phyloP scores from a whole-genome alignment of 2,113 vertebrate species.

The Aphyosemion australe region DNA sequence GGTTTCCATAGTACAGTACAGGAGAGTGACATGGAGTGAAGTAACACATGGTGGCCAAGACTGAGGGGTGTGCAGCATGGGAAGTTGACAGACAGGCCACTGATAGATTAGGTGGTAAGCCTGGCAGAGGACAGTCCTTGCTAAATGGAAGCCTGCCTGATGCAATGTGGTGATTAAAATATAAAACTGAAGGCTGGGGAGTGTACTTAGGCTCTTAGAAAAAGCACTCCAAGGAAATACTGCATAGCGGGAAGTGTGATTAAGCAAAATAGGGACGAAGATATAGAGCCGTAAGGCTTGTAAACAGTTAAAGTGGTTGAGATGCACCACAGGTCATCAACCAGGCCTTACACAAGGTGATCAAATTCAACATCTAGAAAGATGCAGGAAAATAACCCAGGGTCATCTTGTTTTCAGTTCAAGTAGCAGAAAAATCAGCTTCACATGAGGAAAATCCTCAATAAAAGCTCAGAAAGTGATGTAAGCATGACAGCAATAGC shows the following conservation, averaged over 20 bases:
- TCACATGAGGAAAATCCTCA: slow-evolving; percentile 19
- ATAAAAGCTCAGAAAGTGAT: slow-evolving; percentile 39
- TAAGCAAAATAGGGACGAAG: slow-evolving; percentile 21
- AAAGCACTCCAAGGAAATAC: slow-evolving; percentile 34
- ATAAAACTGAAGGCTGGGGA: slow-evolving; percentile 47
- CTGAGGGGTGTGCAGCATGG: slow-evolving; percentile 50
- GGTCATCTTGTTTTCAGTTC: slow-evolving; percentile 1
- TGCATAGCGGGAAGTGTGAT: neutral
- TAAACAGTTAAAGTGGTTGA: slow-evolving; percentile 12
- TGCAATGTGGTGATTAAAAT: slow-evolving; percentile 76
- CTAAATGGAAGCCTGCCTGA: slow-evolving; percentile 66
- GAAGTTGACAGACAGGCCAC: slow-evolving; percentile 60
- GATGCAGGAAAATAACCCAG: slow-evolving; percentile 17
- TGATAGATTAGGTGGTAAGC: slow-evolving; percentile 74
- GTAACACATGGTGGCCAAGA: slow-evolving; percentile 55
- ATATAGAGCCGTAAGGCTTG: slow-evolving; percentile 15
- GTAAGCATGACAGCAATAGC: slow-evolving; percentile 55
- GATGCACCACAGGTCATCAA: slow-evolving; percentile 31
- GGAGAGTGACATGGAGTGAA: slow-evolving; percentile 44
- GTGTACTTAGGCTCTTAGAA: slow-evolving; percentile 23
- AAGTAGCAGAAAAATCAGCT: slow-evolving; percentile 1
- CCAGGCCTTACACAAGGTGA: too few relatives aligned
- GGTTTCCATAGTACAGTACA: slow-evolving; percentile 51
- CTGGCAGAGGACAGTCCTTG: slow-evolving; percentile 72
- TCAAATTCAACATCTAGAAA: too few relatives aligned